phyloP scores from a whole-genome alignment of 1,140 invertebrate genomes.

The Drusus annulatus region DNA sequence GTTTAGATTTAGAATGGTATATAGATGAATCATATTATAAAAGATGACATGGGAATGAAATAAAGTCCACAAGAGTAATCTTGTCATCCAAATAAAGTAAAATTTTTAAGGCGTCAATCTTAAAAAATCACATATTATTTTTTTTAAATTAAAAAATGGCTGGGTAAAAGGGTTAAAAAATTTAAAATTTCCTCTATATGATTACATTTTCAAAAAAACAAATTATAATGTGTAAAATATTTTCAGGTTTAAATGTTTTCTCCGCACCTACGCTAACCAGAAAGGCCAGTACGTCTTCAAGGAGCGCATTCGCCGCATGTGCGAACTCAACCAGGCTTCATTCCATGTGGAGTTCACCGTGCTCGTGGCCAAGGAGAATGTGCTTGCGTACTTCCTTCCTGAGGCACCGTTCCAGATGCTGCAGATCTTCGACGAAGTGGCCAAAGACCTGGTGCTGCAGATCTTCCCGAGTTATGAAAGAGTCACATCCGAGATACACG shows the following conservation, averaged over 20 bases:
- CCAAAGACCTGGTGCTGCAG: constrained; percentile 93
- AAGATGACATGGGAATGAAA: too few relatives aligned
- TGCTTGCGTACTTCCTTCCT: constrained; percentile 96
- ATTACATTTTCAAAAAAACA: too few relatives aligned
- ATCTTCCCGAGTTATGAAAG: constrained; percentile 98
- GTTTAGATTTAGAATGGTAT: too few relatives aligned
- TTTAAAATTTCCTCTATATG: too few relatives aligned
- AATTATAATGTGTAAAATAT: too few relatives aligned
- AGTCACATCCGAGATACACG: constrained; percentile 93
- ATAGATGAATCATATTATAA: too few relatives aligned
- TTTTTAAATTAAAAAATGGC: too few relatives aligned
- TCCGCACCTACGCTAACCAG: constrained; percentile 90
- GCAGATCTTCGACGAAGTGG: constrained; percentile 95
- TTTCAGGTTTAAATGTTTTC: constrained; percentile 90
- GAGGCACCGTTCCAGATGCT: constrained; percentile 98
- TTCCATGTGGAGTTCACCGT: constrained; percentile 95
- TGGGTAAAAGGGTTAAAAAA: too few relatives aligned
- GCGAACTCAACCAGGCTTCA: constrained; percentile 91
- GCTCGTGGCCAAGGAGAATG: constrained; percentile 91
- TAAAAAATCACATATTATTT: too few relatives aligned
- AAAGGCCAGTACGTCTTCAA: constrained; percentile 93
- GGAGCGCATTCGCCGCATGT: constrained; percentile 95
- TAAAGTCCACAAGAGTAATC: too few relatives aligned
- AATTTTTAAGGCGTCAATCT: too few relatives aligned
- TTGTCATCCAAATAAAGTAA: too few relatives aligned